Base-by-base conservation (phyloP, 2,888 invertebrate species). In the Drosophila testacea region DNA sequence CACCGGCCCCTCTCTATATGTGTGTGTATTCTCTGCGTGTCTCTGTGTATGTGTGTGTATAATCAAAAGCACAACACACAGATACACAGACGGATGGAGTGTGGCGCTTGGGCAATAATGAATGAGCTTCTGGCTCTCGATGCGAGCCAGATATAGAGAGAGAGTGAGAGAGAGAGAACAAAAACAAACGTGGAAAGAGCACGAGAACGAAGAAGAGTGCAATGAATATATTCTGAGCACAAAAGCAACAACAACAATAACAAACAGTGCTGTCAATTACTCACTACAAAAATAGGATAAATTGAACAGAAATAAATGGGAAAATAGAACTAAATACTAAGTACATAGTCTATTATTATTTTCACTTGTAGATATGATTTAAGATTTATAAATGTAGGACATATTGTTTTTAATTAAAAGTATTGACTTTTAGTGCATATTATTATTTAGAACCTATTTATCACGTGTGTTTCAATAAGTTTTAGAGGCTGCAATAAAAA, bases 1-100 rank as follows among this genome's bases (percentile, higher is more conserved):
- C 91, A 85, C 85, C 83, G 77, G 77, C 63, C 74, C 71, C 69
- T 62, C 73, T 69, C 66, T 57, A 22, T 22, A 64, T 79, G 65
- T 11, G 59, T 63, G 27, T 10, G 32, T 22, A 22, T 2, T 27
- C 68, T 74, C 66, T 79, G 73, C 78, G 73, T 76, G 48, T 16
- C 47, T 52, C 28, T 22, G 60, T 36, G 41, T 38, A 3, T 13
- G 46, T 63, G 42, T 46, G 64, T 65, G 42, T 34, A 22, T 44
- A 56, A 16, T 39, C 27, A 51, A 36, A 32, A 13, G 46, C 32
- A 7, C 41, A 41, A 48, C 9, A 3, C 27, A 34, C 39, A 56
- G 42, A 36, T 32, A 41, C 47, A 46, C 28, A 52, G 10, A 61
- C 22, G 63, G 9, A 46, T 59, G 46, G 50, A 68, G 64, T 76